Evolutionary conservation across 2,113 vertebrate species (phyloP).

Genomic region (Macrotis lagotis): DNA sequence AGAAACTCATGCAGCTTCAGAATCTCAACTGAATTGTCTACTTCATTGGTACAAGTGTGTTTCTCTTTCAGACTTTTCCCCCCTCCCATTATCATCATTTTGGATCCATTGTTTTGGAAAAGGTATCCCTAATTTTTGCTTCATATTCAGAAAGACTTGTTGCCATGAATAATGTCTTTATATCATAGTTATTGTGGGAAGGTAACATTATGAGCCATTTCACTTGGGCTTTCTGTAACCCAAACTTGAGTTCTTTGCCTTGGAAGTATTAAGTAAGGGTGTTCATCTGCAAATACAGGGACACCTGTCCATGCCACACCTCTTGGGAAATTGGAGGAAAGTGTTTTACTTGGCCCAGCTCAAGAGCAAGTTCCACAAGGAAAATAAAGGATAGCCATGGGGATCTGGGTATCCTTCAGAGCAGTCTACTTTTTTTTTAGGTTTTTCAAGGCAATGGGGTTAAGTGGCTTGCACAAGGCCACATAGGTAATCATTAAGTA

Average conservation of each 20-base stretch:
- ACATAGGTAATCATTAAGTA: too few relatives aligned
- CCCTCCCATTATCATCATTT: background rate
- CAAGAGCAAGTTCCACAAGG: background rate
- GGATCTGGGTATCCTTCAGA: background rate
- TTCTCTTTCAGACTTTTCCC: too few relatives aligned
- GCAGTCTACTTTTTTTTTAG: background rate
- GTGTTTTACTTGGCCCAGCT: background rate
- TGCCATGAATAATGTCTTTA: background rate
- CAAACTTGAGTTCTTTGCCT: too few relatives aligned
- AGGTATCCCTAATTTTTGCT: background rate
- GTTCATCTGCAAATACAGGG: rapidly evolving
- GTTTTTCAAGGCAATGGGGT: too few relatives aligned
- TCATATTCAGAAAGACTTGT: background rate
- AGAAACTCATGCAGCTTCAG: rapidly evolving
- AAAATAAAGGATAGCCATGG: background rate
- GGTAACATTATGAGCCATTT: background rate
- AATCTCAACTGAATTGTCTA: background rate
- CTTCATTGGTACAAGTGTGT: rapidly evolving
- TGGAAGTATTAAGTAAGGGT: background rate
- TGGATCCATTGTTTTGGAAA: rapidly evolving
- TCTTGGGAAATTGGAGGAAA: background rate
- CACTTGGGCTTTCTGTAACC: background rate
- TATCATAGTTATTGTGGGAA: background rate
- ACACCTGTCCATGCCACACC: rapidly evolving
- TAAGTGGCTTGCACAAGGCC: too few relatives aligned